Conservation (phyloP, 1,140 invertebrate species). For the Apolygus lucorum region DNA sequence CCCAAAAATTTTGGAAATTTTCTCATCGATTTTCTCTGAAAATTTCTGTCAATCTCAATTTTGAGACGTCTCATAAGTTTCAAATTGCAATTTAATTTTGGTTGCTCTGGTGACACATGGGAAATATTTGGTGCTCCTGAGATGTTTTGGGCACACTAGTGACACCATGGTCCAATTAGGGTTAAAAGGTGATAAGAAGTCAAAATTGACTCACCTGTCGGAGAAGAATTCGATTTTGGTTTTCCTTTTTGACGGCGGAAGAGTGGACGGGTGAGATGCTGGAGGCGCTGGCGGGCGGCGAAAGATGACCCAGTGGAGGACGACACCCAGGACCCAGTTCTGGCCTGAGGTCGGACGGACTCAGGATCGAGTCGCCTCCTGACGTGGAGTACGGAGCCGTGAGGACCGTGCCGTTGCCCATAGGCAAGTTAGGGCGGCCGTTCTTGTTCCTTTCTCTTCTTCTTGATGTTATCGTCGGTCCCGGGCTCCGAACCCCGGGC, state of each 20-base stretch:
- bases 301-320: slow-evolving; percentile 53
- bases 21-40: no score
- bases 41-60: no score
- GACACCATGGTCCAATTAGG: no score
- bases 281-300: slow-evolving; percentile 50
- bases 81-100: no score
- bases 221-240: slow-evolving; percentile 69
- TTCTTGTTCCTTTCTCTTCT: slow-evolving; percentile 59
- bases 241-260: slow-evolving; percentile 49
- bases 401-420: slow-evolving; percentile 35
- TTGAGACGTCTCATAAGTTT: no score
- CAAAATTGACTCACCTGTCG: slow-evolving; percentile 73
- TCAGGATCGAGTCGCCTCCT: slow-evolving; percentile 22
- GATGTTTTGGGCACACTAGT: no score
- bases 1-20: no score
- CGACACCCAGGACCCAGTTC: slow-evolving; percentile 50
- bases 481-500: slow-evolving; percentile 40
- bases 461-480: slow-evolving; percentile 44
- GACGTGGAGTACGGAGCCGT: slow-evolving; percentile 33
- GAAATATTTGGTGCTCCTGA: no score
- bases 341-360: slow-evolving; percentile 32
- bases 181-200: background rate
- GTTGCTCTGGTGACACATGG: no score
- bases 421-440: slow-evolving; percentile 42
- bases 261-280: slow-evolving; percentile 59